A percentile compares a stretch with the other conserved stretches of the same genome.
Conservation (phyloP, 2,113 vertebrate genomes). For the Plecturocebus donacophilus region DNA sequence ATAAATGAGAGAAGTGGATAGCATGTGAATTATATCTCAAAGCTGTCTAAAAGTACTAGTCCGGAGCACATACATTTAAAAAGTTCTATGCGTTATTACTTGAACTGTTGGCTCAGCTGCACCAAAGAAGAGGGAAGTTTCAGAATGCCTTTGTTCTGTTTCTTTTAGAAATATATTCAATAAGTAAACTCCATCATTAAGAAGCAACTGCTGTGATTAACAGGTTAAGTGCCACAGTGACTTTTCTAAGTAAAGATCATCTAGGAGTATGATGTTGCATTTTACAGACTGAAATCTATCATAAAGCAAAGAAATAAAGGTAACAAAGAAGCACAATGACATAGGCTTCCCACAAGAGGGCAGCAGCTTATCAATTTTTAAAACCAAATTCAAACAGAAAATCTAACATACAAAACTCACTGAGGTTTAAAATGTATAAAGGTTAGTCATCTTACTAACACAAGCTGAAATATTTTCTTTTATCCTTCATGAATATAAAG, state of each 20-base stretch:
- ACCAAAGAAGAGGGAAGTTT: background rate
- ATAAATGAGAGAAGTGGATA: background rate
- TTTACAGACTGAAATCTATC: background rate
- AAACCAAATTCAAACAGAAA: background rate
- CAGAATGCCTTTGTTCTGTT: background rate
- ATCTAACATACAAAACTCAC: background rate
- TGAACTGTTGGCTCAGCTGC: background rate
- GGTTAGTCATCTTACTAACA: background rate
- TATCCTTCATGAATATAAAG: background rate
- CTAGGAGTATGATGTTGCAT: rapidly evolving
- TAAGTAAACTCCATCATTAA: background rate
- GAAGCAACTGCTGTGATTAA: background rate
- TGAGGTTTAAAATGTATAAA: background rate
- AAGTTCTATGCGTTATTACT: background rate
- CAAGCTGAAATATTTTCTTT: background rate
- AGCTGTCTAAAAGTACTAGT: background rate
- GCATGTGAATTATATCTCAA: background rate
- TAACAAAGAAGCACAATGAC: background rate
- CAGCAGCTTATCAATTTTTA: constrained; percentile 72
- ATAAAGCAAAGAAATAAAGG: background rate
- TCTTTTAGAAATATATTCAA: background rate
- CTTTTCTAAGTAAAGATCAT: background rate
- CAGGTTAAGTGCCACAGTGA: background rate
- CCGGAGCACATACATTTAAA: background rate
- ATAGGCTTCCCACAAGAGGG: constrained; percentile 79